These are phyloP conservation scores for Atopsyche davidsoni DNA, from an alignment of 1,140 invertebrate species.

Conservation along the genomic window DNA sequence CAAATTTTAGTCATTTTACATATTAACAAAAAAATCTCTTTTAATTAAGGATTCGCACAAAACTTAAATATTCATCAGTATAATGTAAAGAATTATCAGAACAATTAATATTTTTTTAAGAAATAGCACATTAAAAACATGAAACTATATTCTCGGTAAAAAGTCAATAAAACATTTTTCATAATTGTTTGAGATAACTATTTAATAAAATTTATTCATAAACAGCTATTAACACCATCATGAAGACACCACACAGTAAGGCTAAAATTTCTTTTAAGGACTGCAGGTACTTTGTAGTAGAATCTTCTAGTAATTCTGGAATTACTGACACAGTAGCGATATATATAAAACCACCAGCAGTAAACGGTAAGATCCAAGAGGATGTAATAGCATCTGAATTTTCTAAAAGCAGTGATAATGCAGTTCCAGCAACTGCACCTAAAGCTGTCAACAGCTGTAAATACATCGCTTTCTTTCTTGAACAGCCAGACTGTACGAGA, in stretches of 20 bases:
- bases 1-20: no score
- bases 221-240: conserved; percentile 88
- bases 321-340: conserved; percentile 96
- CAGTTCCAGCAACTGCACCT: conserved; percentile 87
- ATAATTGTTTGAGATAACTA: background rate
- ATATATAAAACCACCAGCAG: conserved; percentile 97
- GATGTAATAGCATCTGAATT: conserved; percentile 68
- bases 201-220: conserved; percentile 62
- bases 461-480: conserved; percentile 83
- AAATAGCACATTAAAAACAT: no score
- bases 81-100: no score
- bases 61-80: no score
- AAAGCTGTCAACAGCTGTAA: conserved; percentile 89
- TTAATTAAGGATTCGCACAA: no score
- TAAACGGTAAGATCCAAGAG: conserved; percentile 88
- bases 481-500: conserved; percentile 88
- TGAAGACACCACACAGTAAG: conserved; percentile 75
- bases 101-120: no score
- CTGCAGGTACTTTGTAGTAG: conserved; percentile 68
- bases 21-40: no score
- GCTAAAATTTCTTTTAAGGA: conserved; percentile 81
- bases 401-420: conserved; percentile 77
- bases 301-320: conserved; percentile 83
- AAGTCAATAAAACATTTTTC: background rate
- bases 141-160: no score